These are phyloP conservation scores for Dromius quadrimaculatus DNA, from an alignment of 2,888 invertebrate genomes.

Conservation along the genomic window DNA sequence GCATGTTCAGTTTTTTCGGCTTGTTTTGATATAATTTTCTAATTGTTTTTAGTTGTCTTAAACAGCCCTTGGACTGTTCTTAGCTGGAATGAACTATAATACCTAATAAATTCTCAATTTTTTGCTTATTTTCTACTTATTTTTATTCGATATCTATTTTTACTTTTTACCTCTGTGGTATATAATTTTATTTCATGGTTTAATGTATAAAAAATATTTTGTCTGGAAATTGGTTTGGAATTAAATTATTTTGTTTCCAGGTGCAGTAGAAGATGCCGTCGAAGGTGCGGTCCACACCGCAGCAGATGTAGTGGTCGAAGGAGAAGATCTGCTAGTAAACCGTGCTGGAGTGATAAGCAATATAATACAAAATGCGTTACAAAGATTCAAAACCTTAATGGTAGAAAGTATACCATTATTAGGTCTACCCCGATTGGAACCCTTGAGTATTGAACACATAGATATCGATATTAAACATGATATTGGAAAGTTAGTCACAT, in stretches of 20 bases:
- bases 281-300: background rate
- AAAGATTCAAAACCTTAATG: slow-evolving; percentile 61
- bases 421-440: slow-evolving; percentile 65
- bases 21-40: too few relatives aligned
- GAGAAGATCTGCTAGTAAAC: background rate
- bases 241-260: slow-evolving; percentile 6
- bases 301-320: slow-evolving; percentile 14
- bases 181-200: too few relatives aligned
- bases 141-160: too few relatives aligned
- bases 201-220: too few relatives aligned
- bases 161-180: too few relatives aligned
- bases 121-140: too few relatives aligned
- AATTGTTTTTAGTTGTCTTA: too few relatives aligned
- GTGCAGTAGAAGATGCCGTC: slow-evolving; percentile 13
- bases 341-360: background rate
- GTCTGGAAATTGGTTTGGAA: too few relatives aligned
- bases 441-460: slow-evolving; percentile 64
- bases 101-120: too few relatives aligned
- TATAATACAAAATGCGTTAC: background rate
- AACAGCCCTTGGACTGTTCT: too few relatives aligned
- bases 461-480: slow-evolving; percentile 64
- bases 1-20: too few relatives aligned
- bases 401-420: slow-evolving; percentile 64
- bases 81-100: too few relatives aligned
- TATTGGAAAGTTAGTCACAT: slow-evolving; percentile 61